Evolutionary conservation across 1,140 invertebrate genomes (phyloP).

Genomic region (Gonatopus flavifemur): DNA sequence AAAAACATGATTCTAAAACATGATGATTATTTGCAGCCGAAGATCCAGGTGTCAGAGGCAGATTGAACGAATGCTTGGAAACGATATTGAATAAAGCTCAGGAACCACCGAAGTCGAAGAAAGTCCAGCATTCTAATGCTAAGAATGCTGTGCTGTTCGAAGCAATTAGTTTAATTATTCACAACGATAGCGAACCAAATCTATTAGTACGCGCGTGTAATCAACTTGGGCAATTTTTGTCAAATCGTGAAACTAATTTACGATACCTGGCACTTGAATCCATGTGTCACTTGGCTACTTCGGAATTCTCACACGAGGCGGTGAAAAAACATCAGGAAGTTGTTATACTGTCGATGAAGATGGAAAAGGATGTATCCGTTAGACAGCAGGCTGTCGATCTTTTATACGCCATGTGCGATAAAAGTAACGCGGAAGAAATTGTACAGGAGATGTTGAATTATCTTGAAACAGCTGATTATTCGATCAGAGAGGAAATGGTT

Average conservation of each 20-base stretch:
- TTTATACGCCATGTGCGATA: slow-evolving; percentile 99
- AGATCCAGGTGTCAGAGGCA: slow-evolving; percentile 91
- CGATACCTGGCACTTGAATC: slow-evolving; percentile 98
- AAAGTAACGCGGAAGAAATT: slow-evolving; percentile 98
- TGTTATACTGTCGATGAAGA: slow-evolving; percentile 98
- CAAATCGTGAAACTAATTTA: slow-evolving; percentile 97
- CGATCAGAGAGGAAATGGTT: slow-evolving; percentile 99
- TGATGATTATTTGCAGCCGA: slow-evolving; percentile 61
- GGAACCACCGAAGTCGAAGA: slow-evolving; percentile 99
- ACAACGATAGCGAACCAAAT: slow-evolving; percentile 98
- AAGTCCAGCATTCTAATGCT: slow-evolving; percentile 99
- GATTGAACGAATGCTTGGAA: slow-evolving; percentile 97
- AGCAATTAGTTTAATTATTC: slow-evolving; percentile 99
- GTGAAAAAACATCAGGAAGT: slow-evolving; percentile 99
- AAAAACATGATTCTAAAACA: not conserved
- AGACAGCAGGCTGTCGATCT: slow-evolving; percentile 98
- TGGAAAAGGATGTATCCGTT: slow-evolving; percentile 98
- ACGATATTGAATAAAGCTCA: slow-evolving; percentile 99
- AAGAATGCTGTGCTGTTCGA: slow-evolving; percentile 99
- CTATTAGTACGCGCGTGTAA: slow-evolving; percentile 97
- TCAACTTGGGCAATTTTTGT: slow-evolving; percentile 97
- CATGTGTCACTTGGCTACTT: slow-evolving; percentile 98
- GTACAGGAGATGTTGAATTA: slow-evolving; percentile 99
- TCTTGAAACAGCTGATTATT: slow-evolving; percentile 98
- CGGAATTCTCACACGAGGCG: slow-evolving; percentile 99